Conservation (phyloP, 2,113 vertebrate genomes). For the Ageneiosus marmoratus region DNA sequence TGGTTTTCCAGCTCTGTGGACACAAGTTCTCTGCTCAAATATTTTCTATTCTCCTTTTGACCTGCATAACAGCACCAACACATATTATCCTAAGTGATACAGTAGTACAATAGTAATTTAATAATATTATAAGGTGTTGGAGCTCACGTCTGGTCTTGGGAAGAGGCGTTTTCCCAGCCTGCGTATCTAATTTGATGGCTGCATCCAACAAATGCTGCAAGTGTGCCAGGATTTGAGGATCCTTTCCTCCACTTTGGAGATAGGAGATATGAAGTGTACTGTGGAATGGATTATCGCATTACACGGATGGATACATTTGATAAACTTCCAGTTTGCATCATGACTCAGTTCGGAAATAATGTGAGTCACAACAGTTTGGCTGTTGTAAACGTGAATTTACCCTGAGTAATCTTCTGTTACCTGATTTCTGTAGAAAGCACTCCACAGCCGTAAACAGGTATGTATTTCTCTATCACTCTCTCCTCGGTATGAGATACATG, state of each 20-base stretch:
- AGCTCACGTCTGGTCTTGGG: conserved; percentile 38
- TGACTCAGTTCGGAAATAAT: neutral
- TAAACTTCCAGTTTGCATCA: conserved; percentile 4
- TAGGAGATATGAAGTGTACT: conserved; percentile 60
- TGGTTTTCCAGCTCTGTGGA: conserved; percentile 59
- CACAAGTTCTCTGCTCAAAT: conserved; percentile 54
- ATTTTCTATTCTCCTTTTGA: neutral
- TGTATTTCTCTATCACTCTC: conserved; percentile 34
- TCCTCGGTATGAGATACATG: neutral
- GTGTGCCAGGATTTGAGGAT: conserved; percentile 59
- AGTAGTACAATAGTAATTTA: neutral
- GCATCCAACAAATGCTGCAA: conserved; percentile 59
- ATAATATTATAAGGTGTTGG: neutral
- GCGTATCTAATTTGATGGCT: conserved; percentile 55
- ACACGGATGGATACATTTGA: neutral
- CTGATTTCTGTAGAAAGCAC: conserved; percentile 62
- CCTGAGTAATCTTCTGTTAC: conserved; percentile 32
- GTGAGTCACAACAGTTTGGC: neutral
- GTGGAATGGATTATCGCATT: conserved; percentile 8
- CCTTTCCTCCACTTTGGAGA: conserved; percentile 60
- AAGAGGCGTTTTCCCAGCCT: conserved; percentile 39
- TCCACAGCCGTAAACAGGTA: conserved; percentile 55
- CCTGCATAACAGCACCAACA: conserved; percentile 14
- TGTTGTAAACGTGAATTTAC: neutral
- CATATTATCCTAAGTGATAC: neutral